A percentile compares a stretch with the other conserved stretches of the same genome.
phyloP scores from a whole-genome alignment of 1,140 invertebrate genomes.

The Drosophila leontia region DNA sequence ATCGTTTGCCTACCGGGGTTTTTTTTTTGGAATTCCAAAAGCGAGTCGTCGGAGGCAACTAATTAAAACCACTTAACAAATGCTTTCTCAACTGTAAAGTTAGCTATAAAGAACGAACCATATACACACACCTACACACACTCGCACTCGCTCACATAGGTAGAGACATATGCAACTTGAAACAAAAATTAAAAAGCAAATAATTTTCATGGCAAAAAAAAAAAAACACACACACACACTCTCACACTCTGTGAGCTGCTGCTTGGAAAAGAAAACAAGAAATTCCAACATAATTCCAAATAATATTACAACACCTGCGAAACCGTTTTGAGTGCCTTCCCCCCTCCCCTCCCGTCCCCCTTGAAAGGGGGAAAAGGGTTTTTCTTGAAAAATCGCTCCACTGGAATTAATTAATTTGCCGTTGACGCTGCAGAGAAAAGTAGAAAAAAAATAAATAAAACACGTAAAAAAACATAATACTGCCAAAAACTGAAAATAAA shows the following conservation, averaged over 20 bases:
- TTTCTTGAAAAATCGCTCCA: constrained; percentile 83
- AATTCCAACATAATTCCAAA: constrained; percentile 79
- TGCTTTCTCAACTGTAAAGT: constrained; percentile 83
- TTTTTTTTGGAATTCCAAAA: constrained; percentile 6
- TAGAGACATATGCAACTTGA: constrained; percentile 80
- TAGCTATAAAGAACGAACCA: constrained; percentile 74
- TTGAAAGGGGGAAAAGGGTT: constrained; percentile 60
- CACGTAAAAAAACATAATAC: constrained; percentile 20
- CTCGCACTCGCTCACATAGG: constrained; percentile 23
- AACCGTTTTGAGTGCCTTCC: constrained; percentile 66
- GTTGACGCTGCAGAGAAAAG: constrained; percentile 50
- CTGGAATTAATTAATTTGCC: constrained; percentile 82
- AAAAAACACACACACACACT: constrained; percentile 5
- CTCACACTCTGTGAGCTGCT: background rate
- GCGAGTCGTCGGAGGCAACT: constrained; percentile 48
- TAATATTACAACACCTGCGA: constrained; percentile 82
- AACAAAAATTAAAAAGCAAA: constrained; percentile 82
- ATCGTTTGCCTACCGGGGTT: constrained; percentile 1
- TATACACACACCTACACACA: constrained; percentile 17
- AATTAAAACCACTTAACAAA: constrained; percentile 81
- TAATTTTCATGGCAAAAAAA: constrained; percentile 75
- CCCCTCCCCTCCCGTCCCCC: background rate
- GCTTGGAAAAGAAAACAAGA: constrained; percentile 41
- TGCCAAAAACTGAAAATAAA: constrained; percentile 28
- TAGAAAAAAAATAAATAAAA: constrained; percentile 39